Evolutionary conservation across 2,888 invertebrate species (phyloP).

Genomic region (Dinocampus coccinellae): DNA sequence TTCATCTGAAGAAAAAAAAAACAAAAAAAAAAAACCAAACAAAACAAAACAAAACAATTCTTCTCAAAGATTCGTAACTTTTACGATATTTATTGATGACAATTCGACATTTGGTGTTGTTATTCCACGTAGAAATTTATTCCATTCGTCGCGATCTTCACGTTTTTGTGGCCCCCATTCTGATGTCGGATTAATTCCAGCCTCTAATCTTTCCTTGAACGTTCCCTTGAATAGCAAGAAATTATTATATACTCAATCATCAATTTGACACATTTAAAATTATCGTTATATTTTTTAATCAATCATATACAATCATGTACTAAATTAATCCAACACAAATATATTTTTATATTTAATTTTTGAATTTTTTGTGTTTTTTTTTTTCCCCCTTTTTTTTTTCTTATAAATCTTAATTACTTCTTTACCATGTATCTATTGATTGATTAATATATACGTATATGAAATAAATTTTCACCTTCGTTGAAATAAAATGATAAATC

Average conservation of each 20-base stretch:
- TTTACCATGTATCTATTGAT: background rate
- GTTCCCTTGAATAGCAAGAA: constrained; percentile 48
- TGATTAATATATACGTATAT: background rate
- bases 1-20: too few relatives aligned
- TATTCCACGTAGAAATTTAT: constrained; percentile 47
- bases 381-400: too few relatives aligned
- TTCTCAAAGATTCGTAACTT: constrained; percentile 50
- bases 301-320: background rate
- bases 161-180: constrained; percentile 66
- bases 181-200: constrained; percentile 57
- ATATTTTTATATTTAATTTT: too few relatives aligned
- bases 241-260: constrained; percentile 8
- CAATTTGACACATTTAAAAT: background rate
- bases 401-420: too few relatives aligned
- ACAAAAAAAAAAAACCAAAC: too few relatives aligned
- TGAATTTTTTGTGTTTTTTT: too few relatives aligned
- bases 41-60: too few relatives aligned
- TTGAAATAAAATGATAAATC: constrained; percentile 71
- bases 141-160: constrained; percentile 59
- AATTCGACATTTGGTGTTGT: constrained; percentile 39
- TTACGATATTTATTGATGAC: constrained; percentile 45
- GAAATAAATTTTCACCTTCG: constrained; percentile 51
- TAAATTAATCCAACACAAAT: background rate
- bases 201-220: constrained; percentile 54
- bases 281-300: constrained; percentile 4